Conservation (phyloP, 2,888 invertebrate species). For the Phanerotoma sp. region DNA sequence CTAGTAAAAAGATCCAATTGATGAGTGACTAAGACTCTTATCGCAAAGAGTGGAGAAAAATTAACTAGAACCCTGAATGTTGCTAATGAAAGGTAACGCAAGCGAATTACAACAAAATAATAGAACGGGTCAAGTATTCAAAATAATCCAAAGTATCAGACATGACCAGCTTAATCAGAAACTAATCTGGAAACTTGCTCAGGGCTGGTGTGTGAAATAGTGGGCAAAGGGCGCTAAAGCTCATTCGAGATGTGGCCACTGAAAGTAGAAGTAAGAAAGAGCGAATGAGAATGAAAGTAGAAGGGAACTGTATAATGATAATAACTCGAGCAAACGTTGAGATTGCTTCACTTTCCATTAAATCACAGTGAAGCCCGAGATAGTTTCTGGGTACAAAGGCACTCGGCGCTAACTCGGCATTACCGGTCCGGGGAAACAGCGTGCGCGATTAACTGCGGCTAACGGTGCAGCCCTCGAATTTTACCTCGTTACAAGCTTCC, state of each 20-base stretch:
- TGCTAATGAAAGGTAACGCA: neutral
- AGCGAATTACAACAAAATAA: neutral
- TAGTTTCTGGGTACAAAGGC: constrained; percentile 32
- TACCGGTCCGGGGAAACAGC: constrained; percentile 36
- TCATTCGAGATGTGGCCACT: constrained; percentile 24
- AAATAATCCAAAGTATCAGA: constrained; percentile 45
- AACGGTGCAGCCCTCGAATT: constrained; percentile 10
- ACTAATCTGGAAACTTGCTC: constrained; percentile 48
- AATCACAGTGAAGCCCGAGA: constrained; percentile 35
- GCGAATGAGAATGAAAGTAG: neutral
- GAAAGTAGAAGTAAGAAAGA: neutral
- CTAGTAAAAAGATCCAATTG: too few species aligned
- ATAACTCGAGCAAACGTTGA: constrained; percentile 37
- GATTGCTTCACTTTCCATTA: constrained; percentile 48
- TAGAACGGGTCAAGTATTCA: constrained; percentile 44
- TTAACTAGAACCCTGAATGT: too few species aligned
- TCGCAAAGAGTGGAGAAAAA: too few species aligned
- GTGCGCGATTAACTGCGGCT: constrained; percentile 43
- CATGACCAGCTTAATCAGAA: constrained; percentile 41
- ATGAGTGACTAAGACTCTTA: too few species aligned
- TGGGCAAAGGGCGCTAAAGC: constrained; percentile 32
- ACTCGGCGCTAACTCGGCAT: constrained; percentile 33
- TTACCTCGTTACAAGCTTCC: constrained; percentile 11
- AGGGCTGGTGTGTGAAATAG: constrained; percentile 1
- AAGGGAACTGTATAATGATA: constrained; percentile 2